Evolutionary conservation across 1,140 invertebrate species (phyloP).

Genomic region (Archivesica marissinica): DNA sequence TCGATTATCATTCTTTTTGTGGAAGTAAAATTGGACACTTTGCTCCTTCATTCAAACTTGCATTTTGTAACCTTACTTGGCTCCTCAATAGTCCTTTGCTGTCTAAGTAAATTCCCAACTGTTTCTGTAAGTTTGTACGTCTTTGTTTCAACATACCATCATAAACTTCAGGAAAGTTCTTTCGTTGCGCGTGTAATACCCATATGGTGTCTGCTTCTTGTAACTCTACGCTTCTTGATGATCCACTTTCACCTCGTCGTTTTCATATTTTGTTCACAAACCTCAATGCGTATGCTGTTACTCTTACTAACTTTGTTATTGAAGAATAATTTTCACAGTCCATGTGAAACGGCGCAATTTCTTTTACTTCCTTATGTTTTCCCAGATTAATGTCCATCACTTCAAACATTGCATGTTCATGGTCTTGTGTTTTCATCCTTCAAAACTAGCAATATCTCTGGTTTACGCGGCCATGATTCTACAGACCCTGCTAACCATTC

Average conservation of each 20-base stretch:
- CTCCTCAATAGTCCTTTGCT: neutral
- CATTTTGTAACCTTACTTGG: neutral
- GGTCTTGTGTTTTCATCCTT: neutral
- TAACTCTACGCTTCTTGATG: neutral
- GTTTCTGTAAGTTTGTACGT: neutral
- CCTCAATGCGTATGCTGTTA: neutral
- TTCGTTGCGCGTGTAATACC: neutral
- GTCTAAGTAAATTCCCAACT: slow-evolving; percentile 18
- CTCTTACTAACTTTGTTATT: neutral
- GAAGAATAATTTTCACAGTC: neutral
- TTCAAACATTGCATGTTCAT: neutral
- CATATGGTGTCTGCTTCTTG: slow-evolving; percentile 6
- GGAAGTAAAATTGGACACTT: neutral
- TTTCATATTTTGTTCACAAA: neutral
- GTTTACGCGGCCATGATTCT: neutral
- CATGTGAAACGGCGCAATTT: neutral
- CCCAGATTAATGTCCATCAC: neutral
- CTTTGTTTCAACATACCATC: neutral
- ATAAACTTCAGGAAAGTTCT: neutral
- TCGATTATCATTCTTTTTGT: neutral
- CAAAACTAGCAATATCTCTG: neutral
- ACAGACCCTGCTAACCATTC: neutral
- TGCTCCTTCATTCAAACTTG: neutral
- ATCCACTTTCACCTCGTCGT: neutral
- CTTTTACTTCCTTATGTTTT: neutral